A percentile compares a stretch with the other conserved stretches of the same genome.
These are phyloP conservation scores for Helicoverpa zea DNA, from an alignment of 1,140 invertebrate genomes.

Conservation along the genomic window DNA sequence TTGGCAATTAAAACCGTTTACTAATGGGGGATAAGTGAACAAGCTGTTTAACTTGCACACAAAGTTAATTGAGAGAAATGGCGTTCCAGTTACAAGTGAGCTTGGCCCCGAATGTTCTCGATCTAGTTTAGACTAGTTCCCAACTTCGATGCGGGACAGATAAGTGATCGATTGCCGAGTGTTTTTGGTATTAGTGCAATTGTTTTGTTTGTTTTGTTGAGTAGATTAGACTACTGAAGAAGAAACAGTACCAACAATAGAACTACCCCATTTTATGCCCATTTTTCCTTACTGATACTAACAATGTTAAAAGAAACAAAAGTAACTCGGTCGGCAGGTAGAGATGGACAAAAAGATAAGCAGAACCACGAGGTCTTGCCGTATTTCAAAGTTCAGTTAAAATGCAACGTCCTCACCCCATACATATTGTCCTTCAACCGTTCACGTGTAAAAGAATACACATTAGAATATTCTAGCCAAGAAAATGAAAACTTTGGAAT, in stretches of 20 bases:
- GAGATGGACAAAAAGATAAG: no score
- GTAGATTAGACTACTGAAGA: neutral
- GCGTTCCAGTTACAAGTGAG: conserved; percentile 6
- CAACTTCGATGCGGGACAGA: conserved; percentile 2
- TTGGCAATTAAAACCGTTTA: neutral
- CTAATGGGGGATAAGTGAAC: conserved; percentile 14
- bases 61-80: conserved; percentile 8
- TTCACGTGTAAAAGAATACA: neutral
- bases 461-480: neutral
- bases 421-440: neutral
- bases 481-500: neutral
- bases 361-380: no score
- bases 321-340: no score
- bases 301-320: no score
- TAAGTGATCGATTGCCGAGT: neutral
- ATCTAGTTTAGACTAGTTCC: conserved; percentile 22
- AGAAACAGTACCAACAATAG: neutral
- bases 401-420: neutral
- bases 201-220: neutral
- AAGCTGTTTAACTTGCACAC: neutral
- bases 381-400: no score
- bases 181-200: no score
- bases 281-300: no score
- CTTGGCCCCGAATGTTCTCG: conserved; percentile 14
- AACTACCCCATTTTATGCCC: no score